Evolutionary conservation across 2,888 invertebrate species (phyloP).

Genomic region (Hirtodrosophila trivittata): DNA sequence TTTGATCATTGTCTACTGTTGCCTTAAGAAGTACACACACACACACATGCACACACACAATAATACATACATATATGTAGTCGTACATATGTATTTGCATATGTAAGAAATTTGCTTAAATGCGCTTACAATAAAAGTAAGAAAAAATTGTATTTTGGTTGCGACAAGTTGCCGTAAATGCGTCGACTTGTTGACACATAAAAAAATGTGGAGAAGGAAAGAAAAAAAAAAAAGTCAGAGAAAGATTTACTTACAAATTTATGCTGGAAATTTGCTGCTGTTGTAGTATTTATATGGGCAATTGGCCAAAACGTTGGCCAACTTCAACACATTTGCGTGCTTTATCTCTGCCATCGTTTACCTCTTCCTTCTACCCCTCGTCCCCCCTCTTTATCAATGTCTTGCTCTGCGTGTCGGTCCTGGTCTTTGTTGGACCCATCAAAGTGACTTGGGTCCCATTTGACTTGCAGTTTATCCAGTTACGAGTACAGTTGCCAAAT

Average conservation of each 20-base stretch:
- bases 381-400: not conserved
- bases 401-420: constrained; percentile 4
- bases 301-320: constrained; percentile 72
- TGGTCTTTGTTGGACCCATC: constrained; percentile 50
- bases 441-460: constrained; percentile 64
- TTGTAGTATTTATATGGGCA: constrained; percentile 65
- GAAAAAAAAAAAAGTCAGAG: constrained; percentile 10
- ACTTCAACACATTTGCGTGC: constrained; percentile 70
- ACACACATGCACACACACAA: not conserved
- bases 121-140: constrained; percentile 13
- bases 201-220: constrained; percentile 15
- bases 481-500: constrained; percentile 61
- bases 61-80: not conserved
- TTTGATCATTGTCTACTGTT: constrained; percentile 4
- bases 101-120: constrained; percentile 57
- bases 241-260: constrained; percentile 68
- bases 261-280: constrained; percentile 54
- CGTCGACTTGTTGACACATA: constrained; percentile 39
- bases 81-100: constrained; percentile 32
- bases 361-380: not conserved
- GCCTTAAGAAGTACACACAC: constrained; percentile 9
- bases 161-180: constrained; percentile 63
- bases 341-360: constrained; percentile 49
- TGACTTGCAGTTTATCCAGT: constrained; percentile 62
- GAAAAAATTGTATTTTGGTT: constrained; percentile 45